Base-by-base conservation (phyloP, 2,888 invertebrate species). In the Euspilapteryx auroguttella region DNA sequence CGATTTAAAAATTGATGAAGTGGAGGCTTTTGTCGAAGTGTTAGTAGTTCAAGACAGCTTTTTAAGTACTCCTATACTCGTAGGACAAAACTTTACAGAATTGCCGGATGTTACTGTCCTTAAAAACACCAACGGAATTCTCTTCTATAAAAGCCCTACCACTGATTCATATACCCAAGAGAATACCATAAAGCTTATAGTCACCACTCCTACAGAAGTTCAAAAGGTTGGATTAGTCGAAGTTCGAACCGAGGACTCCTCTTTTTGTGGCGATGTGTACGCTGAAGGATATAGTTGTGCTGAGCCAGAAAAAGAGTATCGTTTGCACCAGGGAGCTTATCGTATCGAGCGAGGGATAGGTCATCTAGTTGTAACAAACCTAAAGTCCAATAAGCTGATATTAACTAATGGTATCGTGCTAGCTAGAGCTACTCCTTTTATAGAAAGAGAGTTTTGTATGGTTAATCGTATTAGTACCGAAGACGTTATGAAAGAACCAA, bases 141-240 rank as follows among this genome's bases (percentile, higher is more conserved):
- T 27, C 22, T 39, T 39, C 23, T 37, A 37, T 20, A 31, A 32
- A 15, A 35, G 34, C 27, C 36, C 36, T 5, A 24, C 12, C 21
- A 14, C 26, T 25, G 29, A 31, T 22, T 14, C 27, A n/a, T n/a
- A 29, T 14, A 11, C 30, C 14, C 24, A 22, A 21, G 12, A 28
- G 21, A 12, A 21, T 4, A 21, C 11, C 22, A 11, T 27, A 14
- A 28, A 25, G 10, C 21, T 33, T 21, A 17, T 21, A 4, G 26
- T 25, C 2, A 23, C 20, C 12, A 14, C 28, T 26, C n/a, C 22
- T 24, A 24, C 30, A 23, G 7, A 21, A 2, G 11, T 25, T 12
- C 9, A 12, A 3, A 24, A 29, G n/a, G 11, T 14, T 9, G n/a
- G 24, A 7, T 10, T 25, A 17, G 21, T 24, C 3, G n/a, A 4